These are phyloP conservation scores for Pseudorhombus dupliciocellatus DNA, from an alignment of 2,113 vertebrate species.

Conservation along the genomic window DNA sequence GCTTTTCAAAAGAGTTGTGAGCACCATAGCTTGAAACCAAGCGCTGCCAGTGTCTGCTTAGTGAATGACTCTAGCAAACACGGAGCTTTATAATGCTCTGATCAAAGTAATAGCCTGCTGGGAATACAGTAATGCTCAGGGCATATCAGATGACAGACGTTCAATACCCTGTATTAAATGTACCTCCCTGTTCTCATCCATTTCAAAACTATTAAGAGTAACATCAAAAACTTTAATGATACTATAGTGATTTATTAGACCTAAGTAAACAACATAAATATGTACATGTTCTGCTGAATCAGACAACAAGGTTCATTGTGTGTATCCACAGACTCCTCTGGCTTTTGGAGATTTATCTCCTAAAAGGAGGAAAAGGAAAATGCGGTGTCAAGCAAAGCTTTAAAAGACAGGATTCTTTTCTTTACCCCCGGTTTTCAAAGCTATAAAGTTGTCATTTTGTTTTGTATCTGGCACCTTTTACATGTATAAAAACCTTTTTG, in stretches of 20 bases:
- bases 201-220: neutral
- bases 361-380: slow-evolving; percentile 3
- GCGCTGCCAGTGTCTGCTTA: slow-evolving; percentile 43
- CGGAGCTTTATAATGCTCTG: slow-evolving; percentile 43
- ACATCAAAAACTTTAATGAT: neutral
- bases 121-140: slow-evolving; percentile 42
- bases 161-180: slow-evolving; percentile 30
- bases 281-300: no score
- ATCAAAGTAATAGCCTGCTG: slow-evolving; percentile 47
- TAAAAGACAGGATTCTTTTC: slow-evolving; percentile 16
- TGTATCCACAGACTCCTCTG: no score
- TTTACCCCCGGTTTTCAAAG: slow-evolving; percentile 31
- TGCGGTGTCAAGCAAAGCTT: slow-evolving; percentile 32
- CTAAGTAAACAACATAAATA: no score
- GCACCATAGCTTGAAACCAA: slow-evolving; percentile 69
- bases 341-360: neutral
- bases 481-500: slow-evolving; percentile 13
- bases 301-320: no score
- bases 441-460: slow-evolving; percentile 40
- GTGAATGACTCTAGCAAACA: slow-evolving; percentile 49
- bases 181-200: slow-evolving; percentile 7
- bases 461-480: slow-evolving; percentile 20
- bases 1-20: slow-evolving; percentile 53
- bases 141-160: slow-evolving; percentile 36
- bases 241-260: no score